A percentile compares a stretch with the other conserved stretches of the same genome.
Evolutionary conservation across 2,113 vertebrate species (phyloP).

Genomic region (Cebidichthys violaceus): DNA sequence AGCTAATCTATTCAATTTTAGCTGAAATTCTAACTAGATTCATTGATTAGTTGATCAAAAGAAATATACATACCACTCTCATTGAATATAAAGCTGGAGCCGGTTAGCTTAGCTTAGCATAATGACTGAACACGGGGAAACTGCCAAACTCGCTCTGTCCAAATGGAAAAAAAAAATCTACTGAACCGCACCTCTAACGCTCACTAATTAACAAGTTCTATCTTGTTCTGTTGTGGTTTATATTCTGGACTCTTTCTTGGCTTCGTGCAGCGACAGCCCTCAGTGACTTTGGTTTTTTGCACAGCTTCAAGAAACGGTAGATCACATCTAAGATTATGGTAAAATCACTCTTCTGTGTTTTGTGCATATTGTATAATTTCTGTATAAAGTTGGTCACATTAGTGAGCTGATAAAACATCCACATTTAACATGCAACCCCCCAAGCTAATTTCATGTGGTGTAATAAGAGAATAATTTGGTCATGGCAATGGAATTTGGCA

Average conservation of each 20-base stretch:
- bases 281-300: not conserved
- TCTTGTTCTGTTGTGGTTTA: conserved; percentile 2
- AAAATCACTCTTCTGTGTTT: not conserved
- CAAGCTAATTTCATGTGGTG: not conserved
- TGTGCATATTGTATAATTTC: not conserved
- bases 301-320: not conserved
- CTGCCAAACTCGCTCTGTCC: not conserved
- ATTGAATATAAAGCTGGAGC: not conserved
- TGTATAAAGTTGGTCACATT: not conserved
- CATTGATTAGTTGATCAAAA: not conserved
- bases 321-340: not conserved
- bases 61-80: not conserved
- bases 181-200: not conserved
- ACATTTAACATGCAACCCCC: not conserved
- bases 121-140: not conserved
- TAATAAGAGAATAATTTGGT: conserved; percentile 1
- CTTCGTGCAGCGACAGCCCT: not conserved
- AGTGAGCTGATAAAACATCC: not conserved
- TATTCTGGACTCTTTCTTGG: not conserved
- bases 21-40: not conserved
- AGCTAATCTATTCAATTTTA: not conserved
- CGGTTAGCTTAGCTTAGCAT: not conserved
- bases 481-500: conserved; percentile 17
- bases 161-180: not conserved
- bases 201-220: conserved; percentile 1